Evolutionary conservation across 2,113 vertebrate genomes (phyloP), one percentile per base, ranked within the genome.

Genomic region (Rhinogobius similis): DNA sequence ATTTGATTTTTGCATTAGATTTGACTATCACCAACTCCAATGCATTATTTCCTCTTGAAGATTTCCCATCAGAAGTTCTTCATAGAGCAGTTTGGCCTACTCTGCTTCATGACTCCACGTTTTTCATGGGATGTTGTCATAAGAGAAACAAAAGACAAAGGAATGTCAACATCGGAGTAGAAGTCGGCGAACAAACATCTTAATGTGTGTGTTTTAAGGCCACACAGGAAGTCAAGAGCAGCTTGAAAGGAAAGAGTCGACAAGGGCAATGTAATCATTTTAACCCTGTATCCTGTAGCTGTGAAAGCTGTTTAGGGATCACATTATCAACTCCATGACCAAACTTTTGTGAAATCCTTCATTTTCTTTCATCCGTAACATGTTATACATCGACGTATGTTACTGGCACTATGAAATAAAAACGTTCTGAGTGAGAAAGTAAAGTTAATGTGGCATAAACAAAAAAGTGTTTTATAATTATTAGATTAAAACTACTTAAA

Each of bases 131-230:
- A 68, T 81, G 75, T 86, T 76, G 67, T 64, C 56, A 68, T 70
- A 75, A 65, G 65, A 65, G 73, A 72, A 53, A 79, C 72, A 75
- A 82, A 78, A 75, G 65, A 52, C 70, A 39, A 65, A 13, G 27
- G 73, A 84, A 73, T 78, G 76, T 84, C 72, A 86, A 78, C 83
- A 82, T 36, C 62, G 36, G 53, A 59, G 68, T 50, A 70, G 58
- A 58, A 67, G 65, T 75, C n/a, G 14, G 32, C 39, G 63, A 70
- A 53, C 55, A 76, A 75, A 77, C 39, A 44, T 76, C 32, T 50
- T 69, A 32, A 70, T 39, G 48, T 70, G 29, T 36, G 55, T 71
- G 70, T 83, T 65, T 20, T 61, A 46, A 38, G 38, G 53, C 75
- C 36, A 43, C 27, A 76, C 73, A 77, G 75, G 65, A 84, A 70